phyloP scores from a whole-genome alignment of 2,888 invertebrate genomes.

The Amphiduros pacificus region DNA sequence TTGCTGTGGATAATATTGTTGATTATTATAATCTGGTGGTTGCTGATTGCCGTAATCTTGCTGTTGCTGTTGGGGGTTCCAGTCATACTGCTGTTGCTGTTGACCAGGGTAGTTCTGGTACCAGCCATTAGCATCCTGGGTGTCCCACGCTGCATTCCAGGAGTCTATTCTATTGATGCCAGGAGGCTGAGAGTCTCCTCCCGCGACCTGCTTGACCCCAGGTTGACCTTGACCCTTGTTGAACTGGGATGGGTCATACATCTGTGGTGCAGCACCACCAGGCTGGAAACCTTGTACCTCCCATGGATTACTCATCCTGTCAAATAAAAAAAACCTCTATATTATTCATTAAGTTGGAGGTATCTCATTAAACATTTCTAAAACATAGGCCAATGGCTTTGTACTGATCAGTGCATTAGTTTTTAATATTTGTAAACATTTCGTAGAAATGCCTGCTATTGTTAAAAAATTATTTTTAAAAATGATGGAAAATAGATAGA shows the following conservation, averaged over 20 bases:
- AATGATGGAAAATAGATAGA: too few relatives aligned
- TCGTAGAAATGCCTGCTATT: too few relatives aligned
- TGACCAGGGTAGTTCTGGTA: conserved; percentile 2
- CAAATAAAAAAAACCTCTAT: too few relatives aligned
- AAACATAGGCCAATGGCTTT: too few relatives aligned
- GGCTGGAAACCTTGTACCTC: conserved; percentile 9
- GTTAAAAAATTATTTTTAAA: too few relatives aligned
- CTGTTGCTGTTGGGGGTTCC: background rate
- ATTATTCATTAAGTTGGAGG: too few relatives aligned
- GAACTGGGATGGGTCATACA: background rate
- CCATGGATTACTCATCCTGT: conserved; percentile 9
- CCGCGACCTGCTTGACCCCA: background rate
- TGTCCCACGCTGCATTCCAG: background rate
- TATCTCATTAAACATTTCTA: too few relatives aligned
- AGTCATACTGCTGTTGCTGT: background rate
- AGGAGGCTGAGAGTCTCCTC: background rate
- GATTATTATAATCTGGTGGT: background rate
- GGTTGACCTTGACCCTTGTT: background rate
- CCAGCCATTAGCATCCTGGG: background rate
- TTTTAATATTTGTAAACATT: too few relatives aligned
- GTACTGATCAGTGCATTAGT: too few relatives aligned
- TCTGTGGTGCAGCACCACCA: background rate
- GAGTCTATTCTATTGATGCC: too few relatives aligned
- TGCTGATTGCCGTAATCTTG: background rate
- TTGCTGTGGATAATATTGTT: background rate